Evolutionary conservation across 2,113 vertebrate genomes (phyloP).

Genomic region (Cairina moschata): DNA sequence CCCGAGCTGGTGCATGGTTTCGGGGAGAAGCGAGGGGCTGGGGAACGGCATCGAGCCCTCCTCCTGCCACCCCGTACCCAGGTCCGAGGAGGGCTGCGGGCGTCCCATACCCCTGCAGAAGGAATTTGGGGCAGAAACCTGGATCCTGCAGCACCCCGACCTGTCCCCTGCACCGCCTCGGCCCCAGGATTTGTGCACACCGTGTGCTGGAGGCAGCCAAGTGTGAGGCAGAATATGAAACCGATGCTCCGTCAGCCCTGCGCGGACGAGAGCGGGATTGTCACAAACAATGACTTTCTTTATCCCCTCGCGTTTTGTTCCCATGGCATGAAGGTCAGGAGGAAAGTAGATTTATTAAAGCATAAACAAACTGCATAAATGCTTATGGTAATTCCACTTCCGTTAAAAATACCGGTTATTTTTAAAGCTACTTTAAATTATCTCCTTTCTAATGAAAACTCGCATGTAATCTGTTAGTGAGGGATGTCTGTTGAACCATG

Average conservation of each 20-base stretch:
- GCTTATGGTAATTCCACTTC: slow-evolving; percentile 82
- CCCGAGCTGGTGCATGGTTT: fast-evolving
- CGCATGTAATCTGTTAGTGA: slow-evolving; percentile 86
- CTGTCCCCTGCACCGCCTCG: neutral
- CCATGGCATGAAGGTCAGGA: slow-evolving; percentile 79
- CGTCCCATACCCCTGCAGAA: too few relatives aligned
- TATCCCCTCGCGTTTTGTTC: slow-evolving; percentile 79
- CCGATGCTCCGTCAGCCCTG: neutral
- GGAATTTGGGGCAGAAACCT: too few relatives aligned
- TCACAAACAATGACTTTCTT: slow-evolving; percentile 44
- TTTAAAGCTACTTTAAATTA: slow-evolving; percentile 81
- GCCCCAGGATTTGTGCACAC: neutral
- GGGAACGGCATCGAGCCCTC: neutral
- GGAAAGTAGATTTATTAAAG: slow-evolving; percentile 73
- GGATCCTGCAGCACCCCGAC: neutral
- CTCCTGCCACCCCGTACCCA: too few relatives aligned
- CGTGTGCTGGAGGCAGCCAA: neutral
- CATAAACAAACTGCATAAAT: slow-evolving; percentile 79
- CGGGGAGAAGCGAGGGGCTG: neutral
- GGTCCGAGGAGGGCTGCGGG: too few relatives aligned
- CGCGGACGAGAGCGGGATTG: neutral
- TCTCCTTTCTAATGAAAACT: slow-evolving; percentile 85
- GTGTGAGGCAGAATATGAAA: neutral
- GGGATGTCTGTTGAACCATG: slow-evolving; percentile 82
- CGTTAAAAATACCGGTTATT: slow-evolving; percentile 81